A percentile compares a stretch with the other conserved stretches of the same genome.
These are phyloP conservation scores for Amblyopsis hoosieri DNA, from an alignment of 2,797 vertebrate species.

Conservation along the genomic window DNA sequence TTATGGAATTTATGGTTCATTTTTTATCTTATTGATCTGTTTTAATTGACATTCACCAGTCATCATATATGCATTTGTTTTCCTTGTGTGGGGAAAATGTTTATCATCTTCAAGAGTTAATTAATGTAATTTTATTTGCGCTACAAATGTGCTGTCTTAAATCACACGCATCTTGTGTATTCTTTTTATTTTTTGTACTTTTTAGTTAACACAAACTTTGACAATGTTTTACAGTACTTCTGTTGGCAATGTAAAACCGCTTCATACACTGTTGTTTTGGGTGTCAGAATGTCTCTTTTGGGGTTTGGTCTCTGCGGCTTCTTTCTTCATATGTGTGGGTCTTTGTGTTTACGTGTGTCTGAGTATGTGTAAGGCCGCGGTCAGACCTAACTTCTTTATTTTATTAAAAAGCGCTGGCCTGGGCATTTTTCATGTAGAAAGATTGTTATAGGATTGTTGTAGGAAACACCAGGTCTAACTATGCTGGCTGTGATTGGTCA, in stretches of 20 bases:
- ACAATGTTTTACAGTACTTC: conserved; percentile 79
- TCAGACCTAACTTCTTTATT: no score
- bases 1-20: conserved; percentile 77
- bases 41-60: conserved; percentile 63
- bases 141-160: conserved; percentile 75
- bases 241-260: conserved; percentile 84
- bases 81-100: conserved; percentile 49
- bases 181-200: conserved; percentile 91
- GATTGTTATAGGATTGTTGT: no score
- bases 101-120: conserved; percentile 68
- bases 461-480: no score
- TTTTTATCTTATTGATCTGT: conserved; percentile 62
- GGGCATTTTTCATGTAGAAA: neutral
- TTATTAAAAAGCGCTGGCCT: no score
- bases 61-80: conserved; percentile 62
- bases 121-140: conserved; percentile 72
- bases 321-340: conserved; percentile 51
- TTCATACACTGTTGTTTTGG: conserved; percentile 84
- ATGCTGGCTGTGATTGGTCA: no score
- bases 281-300: conserved; percentile 71
- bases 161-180: conserved; percentile 92
- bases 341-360: conserved; percentile 69
- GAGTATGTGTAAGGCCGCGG: conserved; percentile 58
- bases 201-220: conserved; percentile 82
- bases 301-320: conserved; percentile 65